phyloP scores from a whole-genome alignment of 2,113 vertebrate species.

The Caloenas nicobarica region DNA sequence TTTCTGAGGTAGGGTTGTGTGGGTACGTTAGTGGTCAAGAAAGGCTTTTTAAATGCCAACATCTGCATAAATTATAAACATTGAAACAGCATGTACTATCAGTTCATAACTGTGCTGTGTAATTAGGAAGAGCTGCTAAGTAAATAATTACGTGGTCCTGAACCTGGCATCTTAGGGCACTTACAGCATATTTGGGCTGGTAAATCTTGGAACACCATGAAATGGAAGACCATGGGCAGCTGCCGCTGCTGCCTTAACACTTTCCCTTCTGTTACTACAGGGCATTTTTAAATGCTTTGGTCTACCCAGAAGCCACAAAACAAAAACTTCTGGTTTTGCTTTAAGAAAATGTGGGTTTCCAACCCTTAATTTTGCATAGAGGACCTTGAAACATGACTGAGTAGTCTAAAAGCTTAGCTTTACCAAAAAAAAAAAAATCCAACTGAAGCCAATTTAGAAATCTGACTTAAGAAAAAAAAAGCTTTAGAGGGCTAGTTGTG shows the following conservation, averaged over 20 bases:
- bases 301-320: not conserved
- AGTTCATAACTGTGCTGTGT: not conserved
- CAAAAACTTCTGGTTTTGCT: not conserved
- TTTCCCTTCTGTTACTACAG: not conserved
- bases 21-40: not conserved
- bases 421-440: not conserved
- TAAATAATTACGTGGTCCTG: not conserved
- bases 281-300: not conserved
- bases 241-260: not conserved
- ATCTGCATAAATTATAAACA: not conserved
- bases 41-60: not conserved
- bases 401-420: not conserved
- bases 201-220: not conserved
- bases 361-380: not conserved
- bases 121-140: not conserved
- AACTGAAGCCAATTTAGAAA: not conserved
- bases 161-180: not conserved
- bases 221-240: not conserved
- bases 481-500: not conserved
- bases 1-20: not conserved
- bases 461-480: not conserved
- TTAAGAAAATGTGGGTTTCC: not conserved
- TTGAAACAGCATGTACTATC: not conserved
- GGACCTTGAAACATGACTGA: not conserved
- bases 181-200: not conserved